Conservation (phyloP, 2,888 invertebrate species). For the Sylvicola cinctus region DNA sequence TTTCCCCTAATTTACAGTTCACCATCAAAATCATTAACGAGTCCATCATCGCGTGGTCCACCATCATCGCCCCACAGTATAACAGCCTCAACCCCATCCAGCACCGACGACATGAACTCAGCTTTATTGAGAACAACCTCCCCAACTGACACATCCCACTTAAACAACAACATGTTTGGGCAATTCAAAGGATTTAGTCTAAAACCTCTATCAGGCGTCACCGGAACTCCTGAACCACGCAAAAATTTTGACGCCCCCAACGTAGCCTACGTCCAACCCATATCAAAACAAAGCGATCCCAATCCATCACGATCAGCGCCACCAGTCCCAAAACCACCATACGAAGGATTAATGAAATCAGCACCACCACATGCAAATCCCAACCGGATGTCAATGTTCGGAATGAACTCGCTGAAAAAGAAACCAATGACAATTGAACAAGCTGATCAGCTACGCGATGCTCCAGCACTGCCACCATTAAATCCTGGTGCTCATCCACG, state of each 20-base stretch:
- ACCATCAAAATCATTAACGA: slow-evolving; percentile 16
- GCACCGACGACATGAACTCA: slow-evolving; percentile 50
- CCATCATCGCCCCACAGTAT: slow-evolving; percentile 16
- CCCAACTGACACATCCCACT: slow-evolving; percentile 26
- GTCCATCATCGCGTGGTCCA: slow-evolving; percentile 6
- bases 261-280: slow-evolving; percentile 31
- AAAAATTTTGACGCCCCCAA: slow-evolving; percentile 22
- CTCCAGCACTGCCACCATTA: slow-evolving; percentile 39
- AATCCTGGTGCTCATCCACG: slow-evolving; percentile 40
- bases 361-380: slow-evolving; percentile 3
- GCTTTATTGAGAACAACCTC: slow-evolving; percentile 34
- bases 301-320: slow-evolving; percentile 36
- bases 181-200: slow-evolving; percentile 74
- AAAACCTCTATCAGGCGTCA: slow-evolving; percentile 20
- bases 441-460: slow-evolving; percentile 5
- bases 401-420: slow-evolving; percentile 4
- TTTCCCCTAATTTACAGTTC: no score
- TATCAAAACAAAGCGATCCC: slow-evolving; percentile 11
- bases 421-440: slow-evolving; percentile 5
- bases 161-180: slow-evolving; percentile 50
- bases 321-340: slow-evolving; percentile 37
- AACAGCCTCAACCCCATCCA: slow-evolving; percentile 32
- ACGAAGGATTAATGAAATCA: slow-evolving; percentile 10
- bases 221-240: slow-evolving; percentile 9
- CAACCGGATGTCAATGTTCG: slow-evolving; percentile 9